A percentile compares a stretch with the other conserved stretches of the same genome.
Conservation (phyloP, 2,888 invertebrate species). For the Cremastinae sp. region DNA sequence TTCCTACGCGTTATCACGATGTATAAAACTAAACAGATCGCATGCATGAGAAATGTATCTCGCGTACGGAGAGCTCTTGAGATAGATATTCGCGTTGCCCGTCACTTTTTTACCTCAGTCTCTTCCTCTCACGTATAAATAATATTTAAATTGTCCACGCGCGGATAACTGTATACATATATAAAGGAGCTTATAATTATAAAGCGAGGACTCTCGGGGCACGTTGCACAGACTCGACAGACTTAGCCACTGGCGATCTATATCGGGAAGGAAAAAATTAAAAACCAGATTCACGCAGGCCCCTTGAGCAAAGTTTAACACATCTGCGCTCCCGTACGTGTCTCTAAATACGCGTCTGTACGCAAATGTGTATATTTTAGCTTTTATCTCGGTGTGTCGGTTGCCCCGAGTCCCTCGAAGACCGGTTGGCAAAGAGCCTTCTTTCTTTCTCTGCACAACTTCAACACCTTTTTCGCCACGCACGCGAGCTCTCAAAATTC, state of each 20-base stretch:
- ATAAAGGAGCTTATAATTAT: conserved; percentile 65
- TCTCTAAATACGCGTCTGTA: background rate
- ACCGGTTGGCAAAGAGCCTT: conserved; percentile 70
- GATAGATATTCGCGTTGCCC: background rate
- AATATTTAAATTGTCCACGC: conserved; percentile 10
- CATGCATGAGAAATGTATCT: conserved; percentile 37
- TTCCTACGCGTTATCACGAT: conserved; percentile 26
- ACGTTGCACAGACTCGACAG: conserved; percentile 55
- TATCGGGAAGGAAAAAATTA: conserved; percentile 73
- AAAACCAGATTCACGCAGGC: conserved; percentile 73
- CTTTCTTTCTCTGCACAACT: conserved; percentile 37
- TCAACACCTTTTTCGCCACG: conserved; percentile 62
- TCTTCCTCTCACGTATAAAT: no score
- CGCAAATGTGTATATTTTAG: conserved; percentile 11
- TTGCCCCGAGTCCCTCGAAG: conserved; percentile 64
- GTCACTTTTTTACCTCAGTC: no score
- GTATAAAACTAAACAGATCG: conserved; percentile 23
- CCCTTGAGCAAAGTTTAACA: conserved; percentile 53
- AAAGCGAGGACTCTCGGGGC: conserved; percentile 53
- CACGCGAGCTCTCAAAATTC: conserved; percentile 14
- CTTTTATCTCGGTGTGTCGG: conserved; percentile 56
- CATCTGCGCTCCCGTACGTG: background rate
- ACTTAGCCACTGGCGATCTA: conserved; percentile 69
- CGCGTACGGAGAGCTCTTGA: background rate
- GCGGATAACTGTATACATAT: conserved; percentile 7